Evolutionary conservation across 2,888 invertebrate species (phyloP).

Genomic region (Branchellion lobata): DNA sequence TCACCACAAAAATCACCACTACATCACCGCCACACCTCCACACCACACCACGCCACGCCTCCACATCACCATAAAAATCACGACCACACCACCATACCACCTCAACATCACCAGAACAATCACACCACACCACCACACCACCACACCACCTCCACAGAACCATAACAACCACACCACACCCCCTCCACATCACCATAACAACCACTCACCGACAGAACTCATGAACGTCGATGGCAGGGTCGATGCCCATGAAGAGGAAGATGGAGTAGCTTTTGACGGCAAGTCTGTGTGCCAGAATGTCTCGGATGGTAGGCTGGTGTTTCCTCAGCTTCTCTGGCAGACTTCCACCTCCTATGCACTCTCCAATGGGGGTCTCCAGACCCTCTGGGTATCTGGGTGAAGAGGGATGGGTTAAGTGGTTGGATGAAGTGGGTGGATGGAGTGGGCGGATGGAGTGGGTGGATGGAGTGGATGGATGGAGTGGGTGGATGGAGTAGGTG

Average conservation of each 20-base stretch:
- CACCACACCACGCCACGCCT: too few relatives aligned
- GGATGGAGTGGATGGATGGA: background rate
- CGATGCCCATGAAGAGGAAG: slow-evolving; percentile 21
- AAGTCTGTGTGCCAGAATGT: slow-evolving; percentile 19
- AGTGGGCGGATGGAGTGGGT: background rate
- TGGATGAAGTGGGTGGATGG: background rate
- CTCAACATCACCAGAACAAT: too few relatives aligned
- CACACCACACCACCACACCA: too few relatives aligned
- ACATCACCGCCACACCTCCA: too few relatives aligned
- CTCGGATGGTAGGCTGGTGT: slow-evolving; percentile 12
- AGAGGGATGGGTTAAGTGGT: background rate
- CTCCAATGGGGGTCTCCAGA: background rate
- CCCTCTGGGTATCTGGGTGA: background rate
- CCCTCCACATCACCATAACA: too few relatives aligned
- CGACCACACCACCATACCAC: too few relatives aligned
- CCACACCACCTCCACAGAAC: too few relatives aligned
- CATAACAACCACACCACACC: too few relatives aligned
- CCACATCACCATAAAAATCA: too few relatives aligned
- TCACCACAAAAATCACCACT: too few relatives aligned
- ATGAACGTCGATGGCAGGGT: background rate
- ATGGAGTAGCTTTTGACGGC: slow-evolving; percentile 1
- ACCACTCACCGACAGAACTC: slow-evolving; percentile 21
- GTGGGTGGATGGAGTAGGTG: too few relatives aligned
- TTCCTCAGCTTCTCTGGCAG: background rate
- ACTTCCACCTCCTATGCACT: background rate